Evolutionary conservation across 2,113 vertebrate genomes (phyloP), one percentile per base, ranked within the genome.

Genomic region (Lophius piscatorius): DNA sequence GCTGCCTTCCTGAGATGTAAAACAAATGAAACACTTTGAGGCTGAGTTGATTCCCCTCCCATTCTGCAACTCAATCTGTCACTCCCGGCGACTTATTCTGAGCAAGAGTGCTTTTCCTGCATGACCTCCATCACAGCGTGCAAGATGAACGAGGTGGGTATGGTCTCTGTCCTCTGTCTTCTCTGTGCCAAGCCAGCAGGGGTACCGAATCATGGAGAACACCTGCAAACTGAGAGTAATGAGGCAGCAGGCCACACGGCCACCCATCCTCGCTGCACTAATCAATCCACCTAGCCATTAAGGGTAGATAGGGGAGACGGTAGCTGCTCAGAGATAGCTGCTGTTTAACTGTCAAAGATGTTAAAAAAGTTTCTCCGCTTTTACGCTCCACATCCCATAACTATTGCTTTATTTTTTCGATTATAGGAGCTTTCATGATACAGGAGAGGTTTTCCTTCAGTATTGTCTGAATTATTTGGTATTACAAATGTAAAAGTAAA

Each of bases 221-320:
- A 91, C 88, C 87, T 89, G 89, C 82, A 80, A 71, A 84, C 65
- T 63, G 60, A 87, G 78, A 89, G 80, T 91, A 89, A 92, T 88
- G 88, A 91, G 87, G 81, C 86, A 69, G 75, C 74, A 26, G 84
- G 74, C 66, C 63, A 61, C 63, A 10, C 35, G 36, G 75, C 78
- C 63, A 61, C 82, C 84, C 78, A 60, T 87, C 83, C 75, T 82
- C 73, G 85, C 79, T 6, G 22, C 65, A 33, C 85, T 90, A 89
- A 90, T 91, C 88, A 88, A 85, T 91, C 80, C 87, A 68, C 79
- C 76, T n/a, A 33, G 63, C 75, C 79, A 87, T 89, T 89, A 90
- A 74, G 48, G 76, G 55, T 41, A 72, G 65, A 50, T 29, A 42
- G 51, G 45, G 68, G 63, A 41, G n/a, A 18, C 36, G 31, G 63